phyloP scores from a whole-genome alignment of 2,888 invertebrate genomes.

The Malthinus flaveolus region DNA sequence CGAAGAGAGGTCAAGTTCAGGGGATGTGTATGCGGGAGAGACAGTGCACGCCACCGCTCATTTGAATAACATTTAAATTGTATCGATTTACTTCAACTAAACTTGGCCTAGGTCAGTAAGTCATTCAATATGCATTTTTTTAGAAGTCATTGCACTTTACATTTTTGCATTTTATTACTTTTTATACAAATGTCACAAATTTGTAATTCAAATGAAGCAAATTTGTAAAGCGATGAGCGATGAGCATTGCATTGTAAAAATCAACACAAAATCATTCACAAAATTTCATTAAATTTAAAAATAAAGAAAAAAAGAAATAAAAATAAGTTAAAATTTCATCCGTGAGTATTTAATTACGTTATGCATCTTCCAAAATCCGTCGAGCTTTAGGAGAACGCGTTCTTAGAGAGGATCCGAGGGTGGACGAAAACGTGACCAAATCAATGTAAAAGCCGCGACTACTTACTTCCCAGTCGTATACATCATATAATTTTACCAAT shows the following conservation, averaged over 20 bases:
- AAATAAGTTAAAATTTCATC: not conserved
- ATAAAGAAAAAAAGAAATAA: not conserved
- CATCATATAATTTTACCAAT: too few relatives aligned
- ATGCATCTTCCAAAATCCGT: constrained; percentile 19
- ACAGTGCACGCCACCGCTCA: constrained; percentile 39
- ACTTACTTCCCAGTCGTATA: constrained; percentile 23
- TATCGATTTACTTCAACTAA: constrained; percentile 40
- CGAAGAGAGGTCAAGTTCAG: constrained; percentile 41
- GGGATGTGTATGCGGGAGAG: constrained; percentile 36
- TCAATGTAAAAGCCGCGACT: constrained; percentile 43
- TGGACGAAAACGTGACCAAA: constrained; percentile 42
- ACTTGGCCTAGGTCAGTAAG: constrained; percentile 43
- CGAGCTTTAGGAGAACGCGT: constrained; percentile 23
- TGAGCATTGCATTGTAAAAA: too few relatives aligned
- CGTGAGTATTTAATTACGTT: constrained; percentile 25
- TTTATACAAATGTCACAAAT: not conserved
- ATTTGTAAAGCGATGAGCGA: too few relatives aligned
- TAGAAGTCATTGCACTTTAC: not conserved
- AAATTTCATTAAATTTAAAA: too few relatives aligned
- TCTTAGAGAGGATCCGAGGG: constrained; percentile 32
- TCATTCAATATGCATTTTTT: constrained; percentile 35
- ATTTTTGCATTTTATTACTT: not conserved
- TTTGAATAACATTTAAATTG: constrained; percentile 45
- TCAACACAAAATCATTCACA: too few relatives aligned
- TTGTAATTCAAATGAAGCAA: too few relatives aligned